These are phyloP conservation scores for Poecilia velifera DNA, from an alignment of 2,797 vertebrate genomes.

Conservation along the genomic window DNA sequence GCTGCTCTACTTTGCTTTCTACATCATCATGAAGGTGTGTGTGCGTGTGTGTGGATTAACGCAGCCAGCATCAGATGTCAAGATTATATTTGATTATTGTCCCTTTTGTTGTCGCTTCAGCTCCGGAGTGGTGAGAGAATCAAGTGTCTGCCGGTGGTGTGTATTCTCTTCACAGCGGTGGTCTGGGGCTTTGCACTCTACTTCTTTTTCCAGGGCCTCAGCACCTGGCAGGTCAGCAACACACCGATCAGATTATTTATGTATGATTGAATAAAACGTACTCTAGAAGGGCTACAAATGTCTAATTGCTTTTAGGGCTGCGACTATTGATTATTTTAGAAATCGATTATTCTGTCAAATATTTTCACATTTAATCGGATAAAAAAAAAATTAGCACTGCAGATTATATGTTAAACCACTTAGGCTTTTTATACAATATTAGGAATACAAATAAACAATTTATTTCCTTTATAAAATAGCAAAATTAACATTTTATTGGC, in stretches of 20 bases:
- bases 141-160: constrained; percentile 89
- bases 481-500: too few relatives aligned
- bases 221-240: constrained; percentile 94
- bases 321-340: too few relatives aligned
- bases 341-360: too few relatives aligned
- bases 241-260: background rate
- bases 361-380: too few relatives aligned
- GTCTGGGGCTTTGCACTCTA: constrained; percentile 96
- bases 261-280: background rate
- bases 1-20: constrained; percentile 97
- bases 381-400: too few relatives aligned
- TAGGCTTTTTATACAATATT: too few relatives aligned
- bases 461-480: too few relatives aligned
- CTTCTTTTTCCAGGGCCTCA: constrained; percentile 99
- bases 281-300: background rate
- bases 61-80: background rate
- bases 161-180: constrained; percentile 91
- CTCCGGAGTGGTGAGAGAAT: constrained; percentile 93
- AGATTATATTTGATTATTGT: background rate
- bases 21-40: constrained; percentile 98
- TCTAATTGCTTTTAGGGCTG: background rate
- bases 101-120: constrained; percentile 71
- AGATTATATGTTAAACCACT: too few relatives aligned
- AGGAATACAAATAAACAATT: too few relatives aligned
- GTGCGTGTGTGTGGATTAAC: constrained; percentile 26